phyloP scores from a whole-genome alignment of 2,113 vertebrate species.

The Anolis sagrei region DNA sequence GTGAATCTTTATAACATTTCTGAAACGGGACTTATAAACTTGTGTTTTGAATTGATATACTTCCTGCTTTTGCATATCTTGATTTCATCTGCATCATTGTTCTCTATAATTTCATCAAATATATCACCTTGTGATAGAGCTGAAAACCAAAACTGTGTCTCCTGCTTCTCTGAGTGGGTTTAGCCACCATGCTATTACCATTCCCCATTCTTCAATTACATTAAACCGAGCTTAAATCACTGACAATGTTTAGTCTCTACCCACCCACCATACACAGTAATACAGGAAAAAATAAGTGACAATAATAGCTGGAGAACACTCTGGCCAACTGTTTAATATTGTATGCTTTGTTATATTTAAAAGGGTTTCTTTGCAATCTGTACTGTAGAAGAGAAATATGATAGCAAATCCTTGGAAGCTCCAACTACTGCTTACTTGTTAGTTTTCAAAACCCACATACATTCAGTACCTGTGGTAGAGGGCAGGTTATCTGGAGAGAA shows the following conservation, averaged over 20 bases:
- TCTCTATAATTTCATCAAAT: neutral
- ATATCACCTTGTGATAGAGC: neutral
- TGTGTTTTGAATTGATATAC: neutral
- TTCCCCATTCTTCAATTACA: neutral
- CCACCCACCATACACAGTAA: neutral
- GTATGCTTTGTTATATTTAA: neutral
- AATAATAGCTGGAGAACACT: neutral
- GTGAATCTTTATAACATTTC: neutral
- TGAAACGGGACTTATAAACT: neutral
- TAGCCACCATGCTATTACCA: neutral
- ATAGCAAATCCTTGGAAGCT: neutral
- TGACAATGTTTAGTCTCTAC: neutral
- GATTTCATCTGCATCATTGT: constrained; percentile 9
- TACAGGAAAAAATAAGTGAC: neutral
- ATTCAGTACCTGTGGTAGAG: neutral
- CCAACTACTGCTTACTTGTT: neutral
- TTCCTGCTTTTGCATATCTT: neutral
- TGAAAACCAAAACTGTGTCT: neutral
- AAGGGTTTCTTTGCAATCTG: neutral
- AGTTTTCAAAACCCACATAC: neutral
- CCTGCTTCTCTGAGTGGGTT: neutral
- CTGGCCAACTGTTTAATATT: neutral
- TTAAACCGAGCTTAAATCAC: neutral
- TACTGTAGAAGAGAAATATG: neutral
- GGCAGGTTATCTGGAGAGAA: neutral